phyloP scores from a whole-genome alignment of 30 jellyfish, hydroid and myxozoan species.

The Cassiopea andromeda region DNA sequence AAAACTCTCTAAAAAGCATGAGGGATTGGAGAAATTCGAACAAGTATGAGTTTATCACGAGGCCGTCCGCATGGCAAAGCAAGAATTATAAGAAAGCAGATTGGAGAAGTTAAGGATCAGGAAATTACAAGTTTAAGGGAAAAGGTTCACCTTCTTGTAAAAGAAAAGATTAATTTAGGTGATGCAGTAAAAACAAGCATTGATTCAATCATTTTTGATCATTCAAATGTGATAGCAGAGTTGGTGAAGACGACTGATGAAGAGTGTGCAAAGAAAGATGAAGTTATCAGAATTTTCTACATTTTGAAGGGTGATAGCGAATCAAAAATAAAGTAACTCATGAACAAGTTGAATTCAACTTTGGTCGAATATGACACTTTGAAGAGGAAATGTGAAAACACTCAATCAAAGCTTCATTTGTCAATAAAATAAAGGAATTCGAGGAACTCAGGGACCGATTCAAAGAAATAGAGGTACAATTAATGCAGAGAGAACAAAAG shows the following conservation, averaged over 20 bases:
- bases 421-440: neutral
- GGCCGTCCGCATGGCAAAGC: conserved; percentile 28
- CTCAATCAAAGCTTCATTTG: neutral
- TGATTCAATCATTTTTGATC: conserved; percentile 6
- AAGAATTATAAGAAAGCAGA: conserved; percentile 33
- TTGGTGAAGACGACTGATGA: conserved; percentile 19
- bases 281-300: conserved; percentile 18
- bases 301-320: conserved; percentile 14
- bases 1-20: too few relatives aligned
- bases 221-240: conserved; percentile 1
- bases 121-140: conserved; percentile 74
- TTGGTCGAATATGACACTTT: neutral
- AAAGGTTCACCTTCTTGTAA: conserved; percentile 72
- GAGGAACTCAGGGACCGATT: neutral
- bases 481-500: neutral
- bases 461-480: neutral
- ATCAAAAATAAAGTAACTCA: conserved; percentile 18
- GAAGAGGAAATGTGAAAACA: neutral
- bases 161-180: conserved; percentile 67
- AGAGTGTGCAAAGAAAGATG: conserved; percentile 37
- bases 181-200: conserved; percentile 24
- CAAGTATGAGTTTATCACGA: conserved; percentile 62
- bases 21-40: conserved; percentile 65
- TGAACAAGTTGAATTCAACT: neutral
- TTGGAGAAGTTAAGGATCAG: conserved; percentile 69